Base-by-base conservation (phyloP, 2,797 vertebrate species). In the Paguma larvata region DNA sequence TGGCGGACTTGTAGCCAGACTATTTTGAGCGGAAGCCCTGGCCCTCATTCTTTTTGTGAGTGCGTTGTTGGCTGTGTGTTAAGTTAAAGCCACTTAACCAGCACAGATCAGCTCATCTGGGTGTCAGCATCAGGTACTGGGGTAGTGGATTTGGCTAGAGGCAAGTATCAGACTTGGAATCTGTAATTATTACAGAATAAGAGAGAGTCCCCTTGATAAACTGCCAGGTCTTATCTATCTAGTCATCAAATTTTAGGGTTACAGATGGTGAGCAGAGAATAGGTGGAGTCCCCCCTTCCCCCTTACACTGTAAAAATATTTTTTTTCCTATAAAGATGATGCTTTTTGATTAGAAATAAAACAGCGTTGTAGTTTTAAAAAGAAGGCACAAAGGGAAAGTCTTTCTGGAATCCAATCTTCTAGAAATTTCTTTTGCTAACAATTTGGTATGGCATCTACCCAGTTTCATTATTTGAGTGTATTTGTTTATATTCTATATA, bases 231-330 rank as follows among this genome's bases (percentile, higher is more conserved):
- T 75, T 89, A 16, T 91, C 41, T 53, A 68, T 89, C 87, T 88
- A 96, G 44, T 84, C 59, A 65, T 91, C 79, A 89, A 51, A 93
- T 88, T 82, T 96, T 73, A 97, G 93, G 67, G 73, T 94, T 95
- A 83, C 6, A 75, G 30, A 56, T 92, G 38, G 41, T 78, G 16
- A n/a, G 9, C 48, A 91, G 51, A 95, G 70, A 89, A 89, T 48
- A 92, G 73, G 44, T 77, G n/a, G 96, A 83, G 48, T 91, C 30
- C 10, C 67, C 25, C 7, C 12, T 85, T 51, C 16, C 21, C 18
- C 18, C 63, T 91, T 41, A 90, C 27, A 32, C 59, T 75, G 27
- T 92, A 30, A 89, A 38, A 85, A 48, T 82, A n/a, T 79, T 34
- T 93, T 82, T 27, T 56, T 30, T 19, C 65, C 56, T 78, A 9